A percentile compares a stretch with the other conserved stretches of the same genome.
Evolutionary conservation across 2,888 invertebrate genomes (phyloP).

Genomic region (Escarpia spicata): DNA sequence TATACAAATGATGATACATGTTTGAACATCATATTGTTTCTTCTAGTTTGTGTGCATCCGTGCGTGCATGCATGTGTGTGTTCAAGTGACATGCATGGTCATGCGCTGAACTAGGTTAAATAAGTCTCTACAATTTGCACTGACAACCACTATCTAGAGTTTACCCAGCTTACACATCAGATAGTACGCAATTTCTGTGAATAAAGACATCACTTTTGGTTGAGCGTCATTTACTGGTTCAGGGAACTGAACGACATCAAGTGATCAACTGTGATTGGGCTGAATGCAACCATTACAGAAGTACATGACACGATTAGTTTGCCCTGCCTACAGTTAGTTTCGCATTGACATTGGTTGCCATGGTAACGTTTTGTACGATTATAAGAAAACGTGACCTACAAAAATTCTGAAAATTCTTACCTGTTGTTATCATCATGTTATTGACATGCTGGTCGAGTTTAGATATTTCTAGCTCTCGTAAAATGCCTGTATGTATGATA

Average conservation of each 20-base stretch:
- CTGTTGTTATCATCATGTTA: too few species aligned
- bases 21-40: not conserved
- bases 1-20: not conserved
- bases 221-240: not conserved
- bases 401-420: too few species aligned
- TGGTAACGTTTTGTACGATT: too few species aligned
- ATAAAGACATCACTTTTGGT: not conserved
- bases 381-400: too few species aligned
- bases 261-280: not conserved
- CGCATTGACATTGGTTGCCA: too few species aligned
- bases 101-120: not conserved
- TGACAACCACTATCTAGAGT: not conserved
- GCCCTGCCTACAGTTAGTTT: not conserved
- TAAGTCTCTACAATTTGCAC: not conserved
- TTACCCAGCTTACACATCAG: not conserved
- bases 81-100: not conserved
- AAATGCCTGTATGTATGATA: too few species aligned
- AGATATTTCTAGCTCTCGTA: too few species aligned
- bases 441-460: too few species aligned
- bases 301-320: not conserved
- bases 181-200: not conserved
- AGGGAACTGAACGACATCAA: not conserved
- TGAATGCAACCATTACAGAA: not conserved
- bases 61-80: not conserved
- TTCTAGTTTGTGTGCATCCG: not conserved